Conservation (phyloP, 2,797 vertebrate genomes). For the Muscicapa striata region DNA sequence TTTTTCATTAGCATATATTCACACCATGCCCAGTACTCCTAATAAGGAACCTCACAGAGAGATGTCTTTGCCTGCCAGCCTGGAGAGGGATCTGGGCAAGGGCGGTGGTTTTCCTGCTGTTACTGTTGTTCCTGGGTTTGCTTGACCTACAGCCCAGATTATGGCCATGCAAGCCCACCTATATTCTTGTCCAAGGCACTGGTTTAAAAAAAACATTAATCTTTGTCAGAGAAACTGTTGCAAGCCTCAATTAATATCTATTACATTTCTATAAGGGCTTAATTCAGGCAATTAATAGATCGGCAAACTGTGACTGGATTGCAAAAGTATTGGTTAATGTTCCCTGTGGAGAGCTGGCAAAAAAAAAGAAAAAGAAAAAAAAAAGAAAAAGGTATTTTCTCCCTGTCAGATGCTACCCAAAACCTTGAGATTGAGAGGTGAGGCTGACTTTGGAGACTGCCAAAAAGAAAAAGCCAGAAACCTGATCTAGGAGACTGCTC, state of each 20-base stretch:
- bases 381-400: background rate
- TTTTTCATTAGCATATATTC: background rate
- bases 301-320: background rate
- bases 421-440: slow-evolving; percentile 44
- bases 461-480: slow-evolving; percentile 64
- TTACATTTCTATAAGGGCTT: background rate
- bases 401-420: background rate
- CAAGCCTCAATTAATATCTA: background rate
- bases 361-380: background rate
- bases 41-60: background rate
- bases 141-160: background rate
- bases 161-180: background rate
- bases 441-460: slow-evolving; percentile 61
- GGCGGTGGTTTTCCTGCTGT: background rate
- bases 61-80: background rate
- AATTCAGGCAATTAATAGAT: slow-evolving; percentile 8
- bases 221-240: background rate
- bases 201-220: background rate
- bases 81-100: background rate
- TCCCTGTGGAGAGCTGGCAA: background rate
- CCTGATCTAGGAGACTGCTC: slow-evolving; percentile 6
- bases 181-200: background rate
- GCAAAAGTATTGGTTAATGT: background rate
- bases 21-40: background rate
- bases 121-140: background rate